Base-by-base conservation (phyloP, 2,113 vertebrate species). In the Calidris pygmaea region DNA sequence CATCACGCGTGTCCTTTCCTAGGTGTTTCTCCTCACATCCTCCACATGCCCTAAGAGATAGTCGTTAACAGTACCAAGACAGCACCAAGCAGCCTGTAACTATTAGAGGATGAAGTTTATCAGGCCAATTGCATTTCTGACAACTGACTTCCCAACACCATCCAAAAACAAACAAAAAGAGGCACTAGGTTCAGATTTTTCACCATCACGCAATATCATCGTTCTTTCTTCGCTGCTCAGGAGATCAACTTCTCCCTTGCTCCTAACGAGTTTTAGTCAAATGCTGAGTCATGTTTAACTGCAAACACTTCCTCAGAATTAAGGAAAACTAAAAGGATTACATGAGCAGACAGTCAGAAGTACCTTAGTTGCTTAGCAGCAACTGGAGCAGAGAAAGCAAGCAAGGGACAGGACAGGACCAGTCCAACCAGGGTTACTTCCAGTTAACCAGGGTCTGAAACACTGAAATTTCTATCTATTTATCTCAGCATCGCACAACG, bases 291-390 rank as follows among this genome's bases (percentile, higher is more conserved):
- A 53, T n/a, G 23, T 73, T 87, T 87, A 71, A 50, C 30, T 71
- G 60, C 86, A 90, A 58, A 70, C 47, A 22, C 67, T 50, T 65
- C 72, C 76, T 66, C 56, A 59, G 92, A 93, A 92, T 86, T 76
- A 83, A 93, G 43, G 23, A 53, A 66, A 80, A 92, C 78, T 73
- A 48, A 72, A 93, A 82, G 83, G 75, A 60, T 79, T 53, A 88
- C 45, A 21, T 27, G 65, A 77, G 56, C 30, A 79, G 90, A 68
- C 45, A 62, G 53, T 27, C 68, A 82, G 53, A 89, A 86, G 63
- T 50, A 60, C 39, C 41, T 59, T 26, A 73, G 62, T 19, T 70
- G 70, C 74, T 94, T 47, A 79, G 81, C 39, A 85, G 78, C 58
- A 79, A 53, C 14, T 55, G 53, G n/a, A 91, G 55, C 70, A 82